A percentile compares a stretch with the other conserved stretches of the same genome.
phyloP scores from a whole-genome alignment of 2,113 vertebrate genomes.

The Ariopsis seemanni region DNA sequence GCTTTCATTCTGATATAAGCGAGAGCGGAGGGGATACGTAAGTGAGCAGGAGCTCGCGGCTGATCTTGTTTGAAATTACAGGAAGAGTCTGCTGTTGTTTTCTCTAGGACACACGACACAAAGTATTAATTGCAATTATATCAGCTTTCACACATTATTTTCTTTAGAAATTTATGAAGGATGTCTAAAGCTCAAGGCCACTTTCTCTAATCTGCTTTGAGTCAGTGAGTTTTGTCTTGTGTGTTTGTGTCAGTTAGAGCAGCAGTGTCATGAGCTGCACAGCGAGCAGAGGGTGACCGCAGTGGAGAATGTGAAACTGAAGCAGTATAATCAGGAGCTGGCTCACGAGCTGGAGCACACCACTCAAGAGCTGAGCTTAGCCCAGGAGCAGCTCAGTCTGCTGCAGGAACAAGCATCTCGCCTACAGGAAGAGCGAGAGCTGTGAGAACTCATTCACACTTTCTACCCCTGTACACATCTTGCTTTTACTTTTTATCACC shows the following conservation, averaged over 20 bases:
- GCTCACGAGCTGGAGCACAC: slow-evolving; percentile 79
- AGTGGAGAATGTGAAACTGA: slow-evolving; percentile 86
- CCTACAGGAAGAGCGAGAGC: slow-evolving; percentile 86
- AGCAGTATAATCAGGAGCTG: slow-evolving; percentile 83
- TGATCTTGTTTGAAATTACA: neutral
- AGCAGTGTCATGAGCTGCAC: slow-evolving; percentile 81
- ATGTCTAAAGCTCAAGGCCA: neutral
- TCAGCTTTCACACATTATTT: neutral
- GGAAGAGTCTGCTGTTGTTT: neutral
- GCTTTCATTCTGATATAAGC: too few relatives aligned
- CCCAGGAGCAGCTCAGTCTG: slow-evolving; percentile 81
- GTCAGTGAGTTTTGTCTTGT: neutral
- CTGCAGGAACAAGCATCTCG: slow-evolving; percentile 80
- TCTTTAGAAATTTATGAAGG: neutral
- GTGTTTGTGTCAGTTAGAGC: slow-evolving; percentile 76
- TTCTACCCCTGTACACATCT: neutral
- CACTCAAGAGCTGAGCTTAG: slow-evolving; percentile 72
- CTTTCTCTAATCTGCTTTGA: neutral
- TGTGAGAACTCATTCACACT: slow-evolving; percentile 70
- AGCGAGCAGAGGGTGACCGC: slow-evolving; percentile 81
- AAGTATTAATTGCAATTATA: neutral
- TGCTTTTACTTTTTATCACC: neutral
- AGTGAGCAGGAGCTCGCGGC: too few relatives aligned
- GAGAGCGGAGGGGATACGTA: too few relatives aligned
- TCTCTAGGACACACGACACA: neutral